phyloP scores from a whole-genome alignment of 2,888 invertebrate genomes.

The Zeuzera pyrina region DNA sequence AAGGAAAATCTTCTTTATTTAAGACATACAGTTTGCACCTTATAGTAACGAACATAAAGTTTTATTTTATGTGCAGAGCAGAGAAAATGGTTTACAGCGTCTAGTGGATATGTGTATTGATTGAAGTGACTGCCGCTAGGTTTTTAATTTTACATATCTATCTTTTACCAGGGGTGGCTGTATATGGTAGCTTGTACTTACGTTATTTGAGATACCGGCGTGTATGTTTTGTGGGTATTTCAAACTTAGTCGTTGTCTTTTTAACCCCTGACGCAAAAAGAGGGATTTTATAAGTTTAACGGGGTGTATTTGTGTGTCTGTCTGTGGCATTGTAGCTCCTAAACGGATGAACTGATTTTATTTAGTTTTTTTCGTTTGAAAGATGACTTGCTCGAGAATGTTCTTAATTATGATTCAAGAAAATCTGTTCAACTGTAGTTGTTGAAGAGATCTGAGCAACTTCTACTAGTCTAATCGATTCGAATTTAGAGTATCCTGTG shows the following conservation, averaged over 20 bases:
- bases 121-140: slow-evolving; percentile 69
- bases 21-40: slow-evolving; percentile 23
- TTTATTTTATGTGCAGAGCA: slow-evolving; percentile 22
- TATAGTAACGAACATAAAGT: slow-evolving; percentile 26
- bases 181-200: slow-evolving; percentile 18
- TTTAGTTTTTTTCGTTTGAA: too few species aligned
- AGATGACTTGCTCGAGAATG: too few species aligned
- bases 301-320: too few species aligned
- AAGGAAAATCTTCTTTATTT: slow-evolving; percentile 35
- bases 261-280: background rate
- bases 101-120: slow-evolving; percentile 70
- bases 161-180: slow-evolving; percentile 52
- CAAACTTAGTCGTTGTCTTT: slow-evolving; percentile 15
- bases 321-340: too few species aligned
- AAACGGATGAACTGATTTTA: too few species aligned
- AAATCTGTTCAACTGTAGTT: too few species aligned
- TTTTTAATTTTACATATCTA: slow-evolving; percentile 72
- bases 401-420: too few species aligned
- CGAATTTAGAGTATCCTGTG: too few species aligned
- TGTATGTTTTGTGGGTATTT: slow-evolving; percentile 20
- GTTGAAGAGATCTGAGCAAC: too few species aligned
- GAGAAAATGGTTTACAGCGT: slow-evolving; percentile 61
- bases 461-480: too few species aligned
- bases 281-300: too few species aligned
- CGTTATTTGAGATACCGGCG: background rate